These are phyloP conservation scores for Neocrepidodera transversa DNA, from an alignment of 2,888 invertebrate species.

Conservation along the genomic window DNA sequence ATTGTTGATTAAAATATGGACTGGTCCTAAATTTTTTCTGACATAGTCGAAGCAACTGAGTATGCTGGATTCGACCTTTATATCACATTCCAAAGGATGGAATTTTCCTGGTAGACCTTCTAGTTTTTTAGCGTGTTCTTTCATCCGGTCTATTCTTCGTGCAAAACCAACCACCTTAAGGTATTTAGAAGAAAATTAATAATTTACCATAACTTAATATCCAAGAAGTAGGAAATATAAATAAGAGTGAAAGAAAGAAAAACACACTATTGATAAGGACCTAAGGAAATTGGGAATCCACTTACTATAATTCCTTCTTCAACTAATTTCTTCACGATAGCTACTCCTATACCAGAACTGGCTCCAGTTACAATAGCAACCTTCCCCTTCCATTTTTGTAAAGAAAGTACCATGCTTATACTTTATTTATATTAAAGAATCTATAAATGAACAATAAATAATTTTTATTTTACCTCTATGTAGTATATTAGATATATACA, in stretches of 20 bases:
- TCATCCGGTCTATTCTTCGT: conserved; percentile 15
- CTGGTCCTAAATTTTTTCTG: conserved; percentile 12
- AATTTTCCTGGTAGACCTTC: conserved; percentile 8
- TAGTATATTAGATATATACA: too few species aligned
- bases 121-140: conserved; percentile 1
- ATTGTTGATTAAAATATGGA: conserved; percentile 19
- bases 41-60: conserved; percentile 8
- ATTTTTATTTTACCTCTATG: too few species aligned
- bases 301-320: conserved; percentile 21
- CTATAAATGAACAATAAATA: too few species aligned
- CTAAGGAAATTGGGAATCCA: too few species aligned
- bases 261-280: too few species aligned
- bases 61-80: conserved; percentile 16
- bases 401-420: conserved; percentile 26
- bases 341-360: conserved; percentile 26
- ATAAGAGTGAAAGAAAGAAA: too few species aligned
- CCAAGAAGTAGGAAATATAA: too few species aligned
- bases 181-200: too few species aligned
- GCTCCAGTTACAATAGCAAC: conserved; percentile 28
- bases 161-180: conserved; percentile 25
- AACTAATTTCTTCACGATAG: conserved; percentile 21
- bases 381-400: conserved; percentile 25
- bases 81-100: conserved; percentile 17
- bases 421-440: too few species aligned
- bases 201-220: too few species aligned